Evolutionary conservation across 2,113 vertebrate species (phyloP).

Genomic region (Ondatra zibethicus): DNA sequence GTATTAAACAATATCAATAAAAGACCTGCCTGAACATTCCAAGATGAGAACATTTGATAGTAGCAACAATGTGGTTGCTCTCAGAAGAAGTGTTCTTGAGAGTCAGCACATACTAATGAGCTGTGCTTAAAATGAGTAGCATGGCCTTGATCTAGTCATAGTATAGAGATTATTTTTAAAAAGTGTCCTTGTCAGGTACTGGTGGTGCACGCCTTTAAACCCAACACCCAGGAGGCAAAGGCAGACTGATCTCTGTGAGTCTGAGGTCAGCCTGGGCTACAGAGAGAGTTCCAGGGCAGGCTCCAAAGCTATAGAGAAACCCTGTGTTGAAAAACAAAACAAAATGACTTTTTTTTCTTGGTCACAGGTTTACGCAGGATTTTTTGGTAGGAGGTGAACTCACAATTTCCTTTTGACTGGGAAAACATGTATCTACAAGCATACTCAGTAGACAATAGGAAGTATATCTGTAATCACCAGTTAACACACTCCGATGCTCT

Average conservation of each 20-base stretch:
- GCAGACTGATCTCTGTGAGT: no score
- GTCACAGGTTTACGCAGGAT: neutral
- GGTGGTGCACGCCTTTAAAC: no score
- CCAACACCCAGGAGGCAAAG: no score
- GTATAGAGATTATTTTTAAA: neutral
- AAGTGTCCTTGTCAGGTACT: neutral
- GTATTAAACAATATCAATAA: neutral
- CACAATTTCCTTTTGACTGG: constrained; percentile 9
- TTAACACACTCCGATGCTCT: neutral
- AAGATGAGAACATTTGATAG: neutral
- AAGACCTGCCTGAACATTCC: constrained; percentile 22
- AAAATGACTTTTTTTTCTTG: neutral
- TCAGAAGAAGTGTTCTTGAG: neutral
- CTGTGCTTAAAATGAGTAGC: neutral
- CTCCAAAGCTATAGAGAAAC: no score
- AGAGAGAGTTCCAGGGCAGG: no score
- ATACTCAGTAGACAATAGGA: neutral
- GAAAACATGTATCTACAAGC: neutral
- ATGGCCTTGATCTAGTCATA: neutral
- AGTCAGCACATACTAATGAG: neutral
- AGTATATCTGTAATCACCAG: neutral
- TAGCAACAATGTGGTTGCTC: neutral
- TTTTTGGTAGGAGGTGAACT: neutral
- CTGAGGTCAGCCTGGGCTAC: no score
- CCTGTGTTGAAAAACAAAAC: no score